These are phyloP conservation scores for Channallabes apus DNA, from an alignment of 2,797 vertebrate species.

Conservation along the genomic window DNA sequence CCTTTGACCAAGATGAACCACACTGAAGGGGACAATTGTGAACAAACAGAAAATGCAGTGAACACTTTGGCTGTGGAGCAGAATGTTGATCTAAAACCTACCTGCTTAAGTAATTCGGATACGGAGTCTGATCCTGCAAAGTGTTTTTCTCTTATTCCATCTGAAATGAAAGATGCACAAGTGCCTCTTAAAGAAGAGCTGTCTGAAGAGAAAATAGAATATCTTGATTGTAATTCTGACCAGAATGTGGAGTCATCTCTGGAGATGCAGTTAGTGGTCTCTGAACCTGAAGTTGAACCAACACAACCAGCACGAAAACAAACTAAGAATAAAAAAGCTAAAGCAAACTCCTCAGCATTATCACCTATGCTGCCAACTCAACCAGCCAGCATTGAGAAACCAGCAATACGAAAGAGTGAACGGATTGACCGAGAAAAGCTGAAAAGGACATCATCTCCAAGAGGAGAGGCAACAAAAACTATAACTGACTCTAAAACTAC, in stretches of 20 bases:
- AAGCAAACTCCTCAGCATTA: conserved; percentile 72
- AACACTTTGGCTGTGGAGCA: conserved; percentile 65
- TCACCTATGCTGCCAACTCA: conserved; percentile 68
- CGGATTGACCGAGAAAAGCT: conserved; percentile 94
- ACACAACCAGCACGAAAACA: conserved; percentile 81
- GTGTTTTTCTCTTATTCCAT: conserved; percentile 60
- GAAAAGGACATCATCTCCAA: conserved; percentile 87
- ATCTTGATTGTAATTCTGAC: conserved; percentile 53
- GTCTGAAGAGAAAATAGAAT: conserved; percentile 64
- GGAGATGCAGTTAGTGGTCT: conserved; percentile 74
- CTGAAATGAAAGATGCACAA: conserved; percentile 70
- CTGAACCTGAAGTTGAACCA: conserved; percentile 79
- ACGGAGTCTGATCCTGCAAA: conserved; percentile 68
- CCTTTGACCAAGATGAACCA: conserved; percentile 61
- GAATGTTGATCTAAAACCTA: conserved; percentile 79
- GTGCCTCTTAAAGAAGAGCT: conserved; percentile 67
- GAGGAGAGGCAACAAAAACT: conserved; percentile 81
- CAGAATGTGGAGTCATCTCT: conserved; percentile 72
- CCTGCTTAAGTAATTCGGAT: conserved; percentile 70
- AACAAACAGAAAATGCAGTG: conserved; percentile 61
- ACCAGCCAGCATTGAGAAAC: conserved; percentile 77
- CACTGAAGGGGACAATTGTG: conserved; percentile 64
- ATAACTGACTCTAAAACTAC: conserved; percentile 78
- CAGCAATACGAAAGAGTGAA: conserved; percentile 91
- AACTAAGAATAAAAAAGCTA: conserved; percentile 88